phyloP scores from a whole-genome alignment of 2,797 vertebrate species.

The Paramormyrops hopkinsi region DNA sequence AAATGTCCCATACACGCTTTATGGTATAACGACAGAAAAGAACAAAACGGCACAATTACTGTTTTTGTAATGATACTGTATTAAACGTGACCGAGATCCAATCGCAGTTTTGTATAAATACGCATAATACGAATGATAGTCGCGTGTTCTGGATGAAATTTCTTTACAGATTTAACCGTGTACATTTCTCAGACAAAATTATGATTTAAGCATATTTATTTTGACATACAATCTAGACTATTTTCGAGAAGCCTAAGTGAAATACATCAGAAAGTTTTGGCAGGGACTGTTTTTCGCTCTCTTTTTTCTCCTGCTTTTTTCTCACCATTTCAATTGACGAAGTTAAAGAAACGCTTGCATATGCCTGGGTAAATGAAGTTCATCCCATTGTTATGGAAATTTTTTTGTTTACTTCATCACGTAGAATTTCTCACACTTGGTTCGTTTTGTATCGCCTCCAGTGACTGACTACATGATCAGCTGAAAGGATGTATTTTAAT shows the following conservation, averaged over 20 bases:
- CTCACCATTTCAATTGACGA: slow-evolving; percentile 2
- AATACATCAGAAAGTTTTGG: slow-evolving; percentile 18
- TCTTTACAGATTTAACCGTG: background rate
- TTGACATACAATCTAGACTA: background rate
- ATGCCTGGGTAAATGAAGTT: slow-evolving; percentile 75
- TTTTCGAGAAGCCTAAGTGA: background rate
- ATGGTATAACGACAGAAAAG: background rate
- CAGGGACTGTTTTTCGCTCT: background rate
- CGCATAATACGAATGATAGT: background rate
- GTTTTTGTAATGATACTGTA: background rate
- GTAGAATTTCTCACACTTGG: slow-evolving; percentile 79
- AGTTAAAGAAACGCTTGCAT: slow-evolving; percentile 60
- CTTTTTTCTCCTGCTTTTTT: background rate
- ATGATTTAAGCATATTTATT: background rate
- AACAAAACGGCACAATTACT: background rate
- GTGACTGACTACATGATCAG: slow-evolving; percentile 81
- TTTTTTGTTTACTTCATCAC: slow-evolving; percentile 76
- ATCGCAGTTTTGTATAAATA: background rate
- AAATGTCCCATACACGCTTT: background rate
- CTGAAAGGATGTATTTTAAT: slow-evolving; percentile 82
- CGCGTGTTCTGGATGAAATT: background rate
- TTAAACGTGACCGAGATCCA: background rate
- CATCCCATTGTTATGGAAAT: slow-evolving; percentile 79
- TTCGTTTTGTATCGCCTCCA: slow-evolving; percentile 74
- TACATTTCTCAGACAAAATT: background rate